These are phyloP conservation scores for Diarsia rubi DNA, from an alignment of 2,888 invertebrate genomes.

Conservation along the genomic window DNA sequence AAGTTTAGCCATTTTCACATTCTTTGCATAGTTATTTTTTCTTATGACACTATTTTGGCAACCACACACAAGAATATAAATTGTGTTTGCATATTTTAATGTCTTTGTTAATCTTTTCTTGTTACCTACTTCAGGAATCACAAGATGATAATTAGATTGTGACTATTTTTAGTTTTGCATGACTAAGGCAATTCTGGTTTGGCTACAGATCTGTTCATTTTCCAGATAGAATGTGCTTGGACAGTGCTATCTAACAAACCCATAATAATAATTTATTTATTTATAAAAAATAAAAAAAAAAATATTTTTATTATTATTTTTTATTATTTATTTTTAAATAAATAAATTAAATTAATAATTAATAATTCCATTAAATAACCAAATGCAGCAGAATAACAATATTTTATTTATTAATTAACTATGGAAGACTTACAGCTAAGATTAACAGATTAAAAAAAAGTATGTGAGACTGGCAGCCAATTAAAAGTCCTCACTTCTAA, in stretches of 20 bases:
- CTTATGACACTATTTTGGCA: conserved; percentile 31
- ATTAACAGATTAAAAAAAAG: too few relatives aligned
- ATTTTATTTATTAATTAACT: too few relatives aligned
- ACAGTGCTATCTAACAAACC: neutral
- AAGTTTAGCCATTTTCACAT: conserved; percentile 7
- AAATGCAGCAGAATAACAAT: neutral
- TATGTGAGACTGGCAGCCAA: too few relatives aligned
- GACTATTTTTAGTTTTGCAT: conserved; percentile 2
- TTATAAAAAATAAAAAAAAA: too few relatives aligned
- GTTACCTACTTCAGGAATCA: neutral
- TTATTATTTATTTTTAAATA: too few relatives aligned
- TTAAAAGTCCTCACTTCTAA: too few relatives aligned
- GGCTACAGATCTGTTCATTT: too few relatives aligned
- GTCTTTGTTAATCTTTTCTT: conserved; percentile 20
- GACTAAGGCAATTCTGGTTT: neutral
- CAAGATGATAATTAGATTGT: neutral
- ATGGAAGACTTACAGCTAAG: too few relatives aligned
- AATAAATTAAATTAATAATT: too few relatives aligned
- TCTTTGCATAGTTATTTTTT: conserved; percentile 12
- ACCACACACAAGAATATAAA: neutral
- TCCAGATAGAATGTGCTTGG: neutral
- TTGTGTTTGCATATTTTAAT: conserved; percentile 8
- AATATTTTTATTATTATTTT: too few relatives aligned
- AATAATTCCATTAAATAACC: too few relatives aligned
- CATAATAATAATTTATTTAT: neutral